Evolutionary conservation across 2,888 invertebrate species (phyloP).

Genomic region (Spodoptera littoralis): DNA sequence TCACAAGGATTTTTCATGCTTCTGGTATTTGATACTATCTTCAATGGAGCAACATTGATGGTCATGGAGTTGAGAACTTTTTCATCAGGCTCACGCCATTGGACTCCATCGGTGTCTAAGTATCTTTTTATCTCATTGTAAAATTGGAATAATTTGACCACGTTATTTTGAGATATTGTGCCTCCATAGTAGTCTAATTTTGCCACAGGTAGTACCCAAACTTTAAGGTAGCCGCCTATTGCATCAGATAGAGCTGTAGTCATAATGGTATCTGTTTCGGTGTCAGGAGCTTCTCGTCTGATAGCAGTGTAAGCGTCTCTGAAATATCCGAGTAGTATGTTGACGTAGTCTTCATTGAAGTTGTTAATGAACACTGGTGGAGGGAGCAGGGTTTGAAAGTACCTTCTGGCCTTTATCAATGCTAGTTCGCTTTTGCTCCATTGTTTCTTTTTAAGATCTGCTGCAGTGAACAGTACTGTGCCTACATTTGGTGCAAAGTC

Average conservation of each 20-base stretch:
- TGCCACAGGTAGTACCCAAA: constrained; percentile 89
- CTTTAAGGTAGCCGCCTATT: constrained; percentile 90
- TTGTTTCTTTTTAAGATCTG: constrained; percentile 61
- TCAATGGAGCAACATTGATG: constrained; percentile 63
- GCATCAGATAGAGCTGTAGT: constrained; percentile 82
- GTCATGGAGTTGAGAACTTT: constrained; percentile 65
- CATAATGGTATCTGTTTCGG: constrained; percentile 64
- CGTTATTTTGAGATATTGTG: constrained; percentile 85
- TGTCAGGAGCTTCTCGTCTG: constrained; percentile 64
- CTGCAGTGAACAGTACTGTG: constrained; percentile 72
- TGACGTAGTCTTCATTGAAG: constrained; percentile 67
- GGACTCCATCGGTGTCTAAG: constrained; percentile 88
- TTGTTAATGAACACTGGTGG: constrained; percentile 61
- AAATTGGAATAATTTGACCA: constrained; percentile 86
- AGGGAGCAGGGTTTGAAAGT: constrained; percentile 75
- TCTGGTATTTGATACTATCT: constrained; percentile 49
- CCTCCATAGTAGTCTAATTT: constrained; percentile 91
- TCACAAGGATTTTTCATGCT: constrained; percentile 67
- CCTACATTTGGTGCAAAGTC: constrained; percentile 71
- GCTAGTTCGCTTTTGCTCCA: constrained; percentile 70
- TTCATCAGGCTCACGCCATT: constrained; percentile 83
- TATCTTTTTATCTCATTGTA: constrained; percentile 89
- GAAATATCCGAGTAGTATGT: constrained; percentile 69
- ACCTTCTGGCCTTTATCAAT: constrained; percentile 70
- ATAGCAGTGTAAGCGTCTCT: constrained; percentile 65